Conservation (phyloP, 2,888 invertebrate genomes). For the Lycia hirtaria region DNA sequence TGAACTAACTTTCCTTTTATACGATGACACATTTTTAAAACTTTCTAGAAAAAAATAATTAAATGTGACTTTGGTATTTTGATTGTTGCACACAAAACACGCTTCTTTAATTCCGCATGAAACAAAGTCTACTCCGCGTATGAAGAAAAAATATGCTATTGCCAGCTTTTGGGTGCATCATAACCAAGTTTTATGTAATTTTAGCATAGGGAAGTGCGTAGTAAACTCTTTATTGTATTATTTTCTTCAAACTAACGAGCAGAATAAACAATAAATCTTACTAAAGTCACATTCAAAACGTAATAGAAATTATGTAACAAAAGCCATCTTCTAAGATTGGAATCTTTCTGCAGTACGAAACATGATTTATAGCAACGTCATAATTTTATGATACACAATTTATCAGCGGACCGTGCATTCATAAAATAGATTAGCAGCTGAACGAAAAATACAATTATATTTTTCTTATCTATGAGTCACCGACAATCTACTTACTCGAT, state of each 20-base stretch:
- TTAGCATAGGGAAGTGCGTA: not conserved
- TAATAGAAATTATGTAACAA: constrained; percentile 21
- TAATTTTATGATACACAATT: constrained; percentile 16
- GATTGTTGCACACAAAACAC: not conserved
- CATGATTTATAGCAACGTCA: constrained; percentile 23
- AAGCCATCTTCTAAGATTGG: constrained; percentile 14
- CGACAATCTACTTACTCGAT: not conserved
- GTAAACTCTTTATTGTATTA: constrained; percentile 1
- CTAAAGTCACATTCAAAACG: constrained; percentile 38
- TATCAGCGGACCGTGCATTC: constrained; percentile 28
- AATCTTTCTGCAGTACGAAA: constrained; percentile 13
- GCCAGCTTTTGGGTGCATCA: not conserved
- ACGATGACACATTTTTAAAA: not conserved
- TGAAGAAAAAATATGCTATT: constrained; percentile 1
- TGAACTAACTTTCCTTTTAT: not conserved
- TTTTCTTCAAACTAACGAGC: constrained; percentile 8
- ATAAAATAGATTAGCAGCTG: constrained; percentile 16
- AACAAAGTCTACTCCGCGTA: not conserved
- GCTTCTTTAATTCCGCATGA: not conserved
- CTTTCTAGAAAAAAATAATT: too few relatives aligned
- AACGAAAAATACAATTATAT: constrained; percentile 2
- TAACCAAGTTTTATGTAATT: constrained; percentile 4
- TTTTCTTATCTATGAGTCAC: constrained; percentile 1
- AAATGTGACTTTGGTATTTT: not conserved
- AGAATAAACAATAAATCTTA: constrained; percentile 36